Base-by-base conservation (phyloP, 2,888 invertebrate genomes). In the Drosophila prolongata region DNA sequence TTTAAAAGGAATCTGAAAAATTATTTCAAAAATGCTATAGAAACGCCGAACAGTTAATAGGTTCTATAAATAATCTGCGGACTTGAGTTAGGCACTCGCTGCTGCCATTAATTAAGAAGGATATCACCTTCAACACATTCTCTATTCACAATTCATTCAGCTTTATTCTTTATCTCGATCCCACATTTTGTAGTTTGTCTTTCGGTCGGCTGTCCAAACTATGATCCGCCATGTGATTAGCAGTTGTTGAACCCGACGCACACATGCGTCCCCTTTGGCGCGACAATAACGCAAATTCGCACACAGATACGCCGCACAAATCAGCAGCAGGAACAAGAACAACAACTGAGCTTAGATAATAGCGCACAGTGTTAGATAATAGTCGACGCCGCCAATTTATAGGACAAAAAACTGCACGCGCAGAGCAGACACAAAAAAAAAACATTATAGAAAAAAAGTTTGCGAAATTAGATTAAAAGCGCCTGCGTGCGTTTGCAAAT, bases 181-280 rank as follows among this genome's bases (percentile, higher is more conserved):
- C 67, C 52, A 58, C 24, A 50, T 53, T 57, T 46, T 42, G 46
- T 43, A 40, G 37, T 47, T 14, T 30, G 30, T 47, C 54, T 53
- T 40, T 52, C 19, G 37, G 37, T 57, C 35, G 46, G 57, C 47
- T 65, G 55, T 47, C 44, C 53, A 30, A 64, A 62, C 66, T 70
- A 43, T 52, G 72, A 64, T 59, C 61, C 54, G 61, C 68, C 78
- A 72, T 75, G 81, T 84, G 87, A 81, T 83, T 87, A 83, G 82
- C 83, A 87, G 87, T 83, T 83, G 81, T 84, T 87, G 83, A 83
- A 83, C 87, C 75, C 83, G 58, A 66, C 52, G 54, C 77, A 66
- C 49, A 64, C 66, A 72, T 40, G 55, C 67, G 49, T 44, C 37
- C 46, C 49, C 43, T 44, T 78, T 74, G 74, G 76, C 79, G 77